A percentile compares a stretch with the other conserved stretches of the same genome.
phyloP scores from a whole-genome alignment of 2,797 vertebrate genomes.

The Onychomys leucogaster region DNA sequence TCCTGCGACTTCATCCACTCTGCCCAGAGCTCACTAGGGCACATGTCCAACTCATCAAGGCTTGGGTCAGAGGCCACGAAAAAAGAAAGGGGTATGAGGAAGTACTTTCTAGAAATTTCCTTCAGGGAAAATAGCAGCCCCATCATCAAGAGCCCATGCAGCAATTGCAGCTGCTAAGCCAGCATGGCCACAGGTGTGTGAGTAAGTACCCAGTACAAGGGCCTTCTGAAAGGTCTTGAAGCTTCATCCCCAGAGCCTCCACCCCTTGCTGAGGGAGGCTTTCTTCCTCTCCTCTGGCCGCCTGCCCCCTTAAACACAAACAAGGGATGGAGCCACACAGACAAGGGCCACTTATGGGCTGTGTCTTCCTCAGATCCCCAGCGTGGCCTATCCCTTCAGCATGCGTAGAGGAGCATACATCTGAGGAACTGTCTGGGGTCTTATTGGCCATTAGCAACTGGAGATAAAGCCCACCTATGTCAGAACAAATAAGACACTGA shows the following conservation, averaged over 20 bases:
- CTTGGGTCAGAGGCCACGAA: neutral
- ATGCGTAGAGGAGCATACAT: neutral
- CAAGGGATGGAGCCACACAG: neutral
- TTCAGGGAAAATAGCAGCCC: neutral
- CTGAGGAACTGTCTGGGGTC: neutral
- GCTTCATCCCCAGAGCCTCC: neutral
- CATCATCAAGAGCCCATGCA: neutral
- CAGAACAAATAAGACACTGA: slow-evolving; percentile 61
- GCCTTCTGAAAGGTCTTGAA: neutral
- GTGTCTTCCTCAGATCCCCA: neutral
- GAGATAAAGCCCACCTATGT: slow-evolving; percentile 61
- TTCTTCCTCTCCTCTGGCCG: neutral
- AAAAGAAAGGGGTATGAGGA: neutral
- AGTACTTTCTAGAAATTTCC: slow-evolving; percentile 35
- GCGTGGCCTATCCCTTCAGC: neutral
- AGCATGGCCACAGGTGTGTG: neutral
- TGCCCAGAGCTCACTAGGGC: neutral
- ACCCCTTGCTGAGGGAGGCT: neutral
- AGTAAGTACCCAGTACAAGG: neutral
- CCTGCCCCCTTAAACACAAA: neutral
- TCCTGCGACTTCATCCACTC: neutral
- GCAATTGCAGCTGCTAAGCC: rapidly evolving
- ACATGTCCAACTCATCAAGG: neutral
- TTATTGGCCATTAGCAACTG: neutral
- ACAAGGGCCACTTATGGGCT: neutral